These are phyloP conservation scores for Mareca penelope DNA, from an alignment of 2,797 vertebrate species.

Conservation along the genomic window DNA sequence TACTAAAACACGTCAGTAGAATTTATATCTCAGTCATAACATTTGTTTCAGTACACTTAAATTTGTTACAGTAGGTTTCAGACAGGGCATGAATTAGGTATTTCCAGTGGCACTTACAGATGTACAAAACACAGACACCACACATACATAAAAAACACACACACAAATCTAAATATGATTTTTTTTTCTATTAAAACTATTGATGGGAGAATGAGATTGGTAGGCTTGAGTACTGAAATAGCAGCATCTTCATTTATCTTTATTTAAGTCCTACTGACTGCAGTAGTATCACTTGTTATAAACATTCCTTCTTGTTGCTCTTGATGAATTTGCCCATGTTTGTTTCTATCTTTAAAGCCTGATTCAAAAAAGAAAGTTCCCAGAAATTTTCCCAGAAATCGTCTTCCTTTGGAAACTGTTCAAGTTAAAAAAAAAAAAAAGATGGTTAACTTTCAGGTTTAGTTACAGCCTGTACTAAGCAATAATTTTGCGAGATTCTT, in stretches of 20 bases:
- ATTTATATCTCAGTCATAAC: constrained; percentile 3
- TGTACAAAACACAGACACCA: not conserved
- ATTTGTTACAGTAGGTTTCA: constrained; percentile 10
- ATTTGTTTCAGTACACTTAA: not conserved
- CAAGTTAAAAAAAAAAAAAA: not conserved
- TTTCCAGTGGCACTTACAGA: constrained; percentile 21
- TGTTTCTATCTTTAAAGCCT: not conserved
- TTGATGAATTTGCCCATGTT: not conserved
- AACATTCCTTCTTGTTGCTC: not conserved
- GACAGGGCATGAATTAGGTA: constrained; percentile 2
- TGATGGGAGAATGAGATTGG: not conserved
- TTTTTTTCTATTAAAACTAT: not conserved
- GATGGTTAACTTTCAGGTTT: not conserved
- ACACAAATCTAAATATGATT: not conserved
- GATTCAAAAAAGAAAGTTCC: not conserved
- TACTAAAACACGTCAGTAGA: not conserved
- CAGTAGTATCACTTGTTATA: not conserved
- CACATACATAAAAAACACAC: not conserved
- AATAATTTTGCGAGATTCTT: not conserved
- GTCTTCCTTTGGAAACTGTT: not conserved
- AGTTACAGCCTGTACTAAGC: not conserved
- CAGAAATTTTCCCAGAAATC: not conserved
- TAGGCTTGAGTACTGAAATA: not conserved
- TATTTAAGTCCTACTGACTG: not conserved
- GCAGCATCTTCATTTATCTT: not conserved